Evolutionary conservation across 2,888 invertebrate species (phyloP).

Genomic region (Laothoe populi): DNA sequence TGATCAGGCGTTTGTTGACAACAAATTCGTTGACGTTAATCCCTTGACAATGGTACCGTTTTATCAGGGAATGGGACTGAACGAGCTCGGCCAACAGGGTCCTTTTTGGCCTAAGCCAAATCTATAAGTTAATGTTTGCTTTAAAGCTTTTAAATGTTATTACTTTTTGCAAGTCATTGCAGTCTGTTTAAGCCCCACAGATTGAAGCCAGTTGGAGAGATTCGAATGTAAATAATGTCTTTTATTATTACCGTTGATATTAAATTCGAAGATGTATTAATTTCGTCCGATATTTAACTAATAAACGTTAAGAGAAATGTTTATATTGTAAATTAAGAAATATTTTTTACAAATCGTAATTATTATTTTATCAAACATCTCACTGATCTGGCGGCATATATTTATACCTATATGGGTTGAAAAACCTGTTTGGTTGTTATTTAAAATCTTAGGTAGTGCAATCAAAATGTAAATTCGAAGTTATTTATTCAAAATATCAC

Average conservation of each 20-base stretch:
- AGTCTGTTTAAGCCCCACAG: slow-evolving; percentile 1
- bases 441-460: too few relatives aligned
- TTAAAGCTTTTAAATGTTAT: slow-evolving; percentile 63
- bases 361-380: too few relatives aligned
- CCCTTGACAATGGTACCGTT: slow-evolving; percentile 78
- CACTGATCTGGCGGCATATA: too few relatives aligned
- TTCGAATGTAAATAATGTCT: background rate
- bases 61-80: slow-evolving; percentile 63
- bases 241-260: background rate
- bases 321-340: too few relatives aligned
- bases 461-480: too few relatives aligned
- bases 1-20: slow-evolving; percentile 82
- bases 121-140: slow-evolving; percentile 69
- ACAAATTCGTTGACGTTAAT: slow-evolving; percentile 83
- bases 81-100: slow-evolving; percentile 63
- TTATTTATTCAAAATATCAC: too few relatives aligned
- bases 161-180: slow-evolving; percentile 46
- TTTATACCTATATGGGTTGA: too few relatives aligned
- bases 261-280: too few relatives aligned
- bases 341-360: too few relatives aligned
- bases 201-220: background rate
- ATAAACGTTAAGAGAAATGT: too few relatives aligned
- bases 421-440: too few relatives aligned
- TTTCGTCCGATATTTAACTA: too few relatives aligned
- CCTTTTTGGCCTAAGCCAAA: slow-evolving; percentile 66